These are phyloP conservation scores for Aldrovandia affinis DNA, from an alignment of 2,797 vertebrate species.

Conservation along the genomic window DNA sequence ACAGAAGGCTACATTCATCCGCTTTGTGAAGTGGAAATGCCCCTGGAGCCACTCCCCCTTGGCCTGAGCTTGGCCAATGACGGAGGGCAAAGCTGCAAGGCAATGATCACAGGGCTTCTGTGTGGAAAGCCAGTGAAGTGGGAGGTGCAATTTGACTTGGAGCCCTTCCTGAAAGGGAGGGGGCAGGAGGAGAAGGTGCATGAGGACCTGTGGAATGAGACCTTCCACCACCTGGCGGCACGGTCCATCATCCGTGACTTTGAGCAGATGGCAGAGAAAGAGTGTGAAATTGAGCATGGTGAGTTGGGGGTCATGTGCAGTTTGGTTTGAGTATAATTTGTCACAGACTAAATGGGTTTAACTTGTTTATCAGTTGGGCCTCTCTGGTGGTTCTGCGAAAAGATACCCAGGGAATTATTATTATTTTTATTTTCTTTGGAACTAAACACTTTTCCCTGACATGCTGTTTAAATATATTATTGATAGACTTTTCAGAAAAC, in stretches of 20 bases:
- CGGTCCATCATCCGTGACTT: conserved; percentile 89
- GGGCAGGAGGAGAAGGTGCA: conserved; percentile 71
- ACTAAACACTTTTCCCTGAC: too few relatives aligned
- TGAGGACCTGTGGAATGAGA: conserved; percentile 89
- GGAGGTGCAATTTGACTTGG: conserved; percentile 88
- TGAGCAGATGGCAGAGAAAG: conserved; percentile 86
- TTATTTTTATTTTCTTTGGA: background rate
- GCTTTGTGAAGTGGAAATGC: conserved; percentile 79
- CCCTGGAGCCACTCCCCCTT: conserved; percentile 64
- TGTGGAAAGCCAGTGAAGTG: conserved; percentile 80
- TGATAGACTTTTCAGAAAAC: too few relatives aligned
- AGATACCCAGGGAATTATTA: background rate
- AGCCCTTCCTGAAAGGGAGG: conserved; percentile 73
- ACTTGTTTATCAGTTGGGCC: background rate
- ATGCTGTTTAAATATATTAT: too few relatives aligned
- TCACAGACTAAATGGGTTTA: background rate
- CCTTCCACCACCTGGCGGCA: conserved; percentile 92
- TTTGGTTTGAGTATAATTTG: background rate
- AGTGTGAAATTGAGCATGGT: conserved; percentile 91
- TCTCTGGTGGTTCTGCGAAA: background rate
- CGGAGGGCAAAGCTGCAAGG: conserved; percentile 77
- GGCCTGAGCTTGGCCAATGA: conserved; percentile 48
- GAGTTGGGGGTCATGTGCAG: conserved; percentile 42
- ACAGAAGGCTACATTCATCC: conserved; percentile 76
- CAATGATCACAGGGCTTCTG: conserved; percentile 83